Evolutionary conservation across 2,113 vertebrate species (phyloP).

Genomic region (Tragelaphus strepsiceros): DNA sequence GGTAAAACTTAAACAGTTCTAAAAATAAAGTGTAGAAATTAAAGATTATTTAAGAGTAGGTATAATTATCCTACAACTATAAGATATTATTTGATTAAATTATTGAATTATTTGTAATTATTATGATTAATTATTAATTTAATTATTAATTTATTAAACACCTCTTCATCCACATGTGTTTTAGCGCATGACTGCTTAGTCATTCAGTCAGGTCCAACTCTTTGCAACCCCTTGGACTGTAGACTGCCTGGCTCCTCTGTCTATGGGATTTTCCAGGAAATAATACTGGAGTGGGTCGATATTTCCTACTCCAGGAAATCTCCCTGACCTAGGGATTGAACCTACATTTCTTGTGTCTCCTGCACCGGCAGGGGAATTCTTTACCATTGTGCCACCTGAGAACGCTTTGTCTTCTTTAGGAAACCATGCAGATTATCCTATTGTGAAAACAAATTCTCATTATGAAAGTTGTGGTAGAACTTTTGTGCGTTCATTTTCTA

Average conservation of each 20-base stretch:
- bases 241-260: background rate
- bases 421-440: background rate
- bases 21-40: background rate
- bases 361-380: background rate
- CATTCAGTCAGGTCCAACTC: background rate
- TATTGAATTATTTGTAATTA: background rate
- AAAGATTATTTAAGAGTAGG: background rate
- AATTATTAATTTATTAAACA: background rate
- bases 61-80: background rate
- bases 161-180: background rate
- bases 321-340: background rate
- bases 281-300: background rate
- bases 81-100: background rate
- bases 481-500: background rate
- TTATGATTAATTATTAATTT: too few species aligned
- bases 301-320: background rate
- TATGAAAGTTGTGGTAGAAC: background rate
- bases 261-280: background rate
- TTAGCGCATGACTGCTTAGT: background rate
- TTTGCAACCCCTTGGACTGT: background rate
- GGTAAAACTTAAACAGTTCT: background rate
- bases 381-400: background rate
- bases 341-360: background rate
- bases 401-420: background rate
- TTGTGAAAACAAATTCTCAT: background rate